These are phyloP conservation scores for Psammodynastes pulverulentus DNA, from an alignment of 2,113 vertebrate species.

Conservation along the genomic window DNA sequence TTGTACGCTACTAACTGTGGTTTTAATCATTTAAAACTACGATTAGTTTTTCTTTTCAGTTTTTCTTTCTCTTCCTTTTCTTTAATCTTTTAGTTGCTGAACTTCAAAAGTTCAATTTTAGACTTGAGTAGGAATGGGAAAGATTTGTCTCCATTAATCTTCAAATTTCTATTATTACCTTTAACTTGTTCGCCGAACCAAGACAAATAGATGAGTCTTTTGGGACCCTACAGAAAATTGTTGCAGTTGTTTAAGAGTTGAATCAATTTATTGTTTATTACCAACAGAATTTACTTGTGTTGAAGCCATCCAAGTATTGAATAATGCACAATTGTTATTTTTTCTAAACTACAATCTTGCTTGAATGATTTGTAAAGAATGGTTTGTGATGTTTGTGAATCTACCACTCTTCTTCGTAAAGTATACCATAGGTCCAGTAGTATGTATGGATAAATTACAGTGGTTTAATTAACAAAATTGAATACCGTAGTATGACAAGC, in stretches of 20 bases:
- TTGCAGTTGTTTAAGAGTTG: not conserved
- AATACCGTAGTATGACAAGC: not conserved
- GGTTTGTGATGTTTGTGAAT: not conserved
- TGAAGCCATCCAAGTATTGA: not conserved
- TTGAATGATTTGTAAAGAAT: not conserved
- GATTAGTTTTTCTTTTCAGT: not conserved
- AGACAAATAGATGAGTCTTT: not conserved
- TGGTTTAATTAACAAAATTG: not conserved
- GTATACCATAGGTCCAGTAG: not conserved
- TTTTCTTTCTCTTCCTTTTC: not conserved
- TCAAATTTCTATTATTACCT: not conserved
- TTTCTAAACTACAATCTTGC: not conserved
- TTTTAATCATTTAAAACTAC: not conserved
- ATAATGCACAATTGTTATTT: not conserved
- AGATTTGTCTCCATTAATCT: not conserved
- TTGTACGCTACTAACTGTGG: not conserved
- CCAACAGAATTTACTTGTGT: not conserved
- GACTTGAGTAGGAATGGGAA: not conserved
- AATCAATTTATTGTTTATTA: not conserved
- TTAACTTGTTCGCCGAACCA: not conserved
- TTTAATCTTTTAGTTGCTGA: not conserved
- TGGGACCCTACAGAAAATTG: not conserved
- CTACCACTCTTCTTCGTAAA: not conserved
- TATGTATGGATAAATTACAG: not conserved
- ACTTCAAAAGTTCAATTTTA: not conserved